A percentile compares a stretch with the other conserved stretches of the same genome.
These are phyloP conservation scores for Spermophilus dauricus DNA, from an alignment of 2,113 vertebrate genomes.

Conservation along the genomic window DNA sequence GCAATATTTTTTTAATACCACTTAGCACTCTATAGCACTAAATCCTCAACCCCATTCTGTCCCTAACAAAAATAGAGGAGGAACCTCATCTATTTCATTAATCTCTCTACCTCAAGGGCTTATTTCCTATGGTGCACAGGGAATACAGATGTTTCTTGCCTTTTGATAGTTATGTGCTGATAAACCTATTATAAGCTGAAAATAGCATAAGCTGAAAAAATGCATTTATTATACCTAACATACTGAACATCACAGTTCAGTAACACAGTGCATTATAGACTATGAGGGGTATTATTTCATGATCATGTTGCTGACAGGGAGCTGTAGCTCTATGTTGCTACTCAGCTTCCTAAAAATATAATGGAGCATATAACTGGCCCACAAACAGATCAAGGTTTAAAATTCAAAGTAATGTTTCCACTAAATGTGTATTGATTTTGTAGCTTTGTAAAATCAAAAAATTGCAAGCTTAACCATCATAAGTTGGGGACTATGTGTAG, in stretches of 20 bases:
- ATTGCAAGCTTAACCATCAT: not conserved
- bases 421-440: not conserved
- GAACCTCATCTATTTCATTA: not conserved
- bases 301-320: not conserved
- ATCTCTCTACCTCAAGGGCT: not conserved
- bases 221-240: not conserved
- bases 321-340: not conserved
- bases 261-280: not conserved
- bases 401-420: not conserved
- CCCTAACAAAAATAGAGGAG: not conserved
- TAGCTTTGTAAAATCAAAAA: not conserved
- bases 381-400: not conserved
- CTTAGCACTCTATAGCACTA: not conserved
- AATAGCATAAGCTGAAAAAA: not conserved
- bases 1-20: constrained; percentile 14
- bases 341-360: not conserved
- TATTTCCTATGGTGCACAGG: not conserved
- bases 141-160: not conserved
- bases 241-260: not conserved
- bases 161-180: not conserved
- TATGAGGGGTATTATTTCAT: not conserved
- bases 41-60: not conserved
- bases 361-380: too few species aligned
- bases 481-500: not conserved
- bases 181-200: not conserved